Conservation (phyloP, 2,797 vertebrate species). For the Syngnathus rostellatus region DNA sequence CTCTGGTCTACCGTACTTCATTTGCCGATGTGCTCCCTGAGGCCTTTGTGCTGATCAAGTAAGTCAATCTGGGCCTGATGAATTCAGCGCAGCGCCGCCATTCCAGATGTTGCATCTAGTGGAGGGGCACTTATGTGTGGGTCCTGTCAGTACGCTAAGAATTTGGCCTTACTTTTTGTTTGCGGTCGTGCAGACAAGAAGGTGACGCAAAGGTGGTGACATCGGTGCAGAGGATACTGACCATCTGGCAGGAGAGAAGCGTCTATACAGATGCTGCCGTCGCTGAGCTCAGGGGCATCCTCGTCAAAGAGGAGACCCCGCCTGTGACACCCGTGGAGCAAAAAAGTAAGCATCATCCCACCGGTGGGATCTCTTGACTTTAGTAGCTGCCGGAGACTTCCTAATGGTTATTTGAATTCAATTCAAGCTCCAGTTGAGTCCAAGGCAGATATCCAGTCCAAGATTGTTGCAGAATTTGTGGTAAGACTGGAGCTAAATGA, state of each 20-base stretch:
- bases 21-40: slow-evolving; percentile 89
- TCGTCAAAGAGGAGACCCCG: slow-evolving; percentile 76
- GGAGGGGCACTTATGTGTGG: too few species aligned
- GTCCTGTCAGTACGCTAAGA: background rate
- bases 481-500: slow-evolving; percentile 69
- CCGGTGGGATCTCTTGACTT: background rate
- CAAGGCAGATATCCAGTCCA: slow-evolving; percentile 85
- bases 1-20: slow-evolving; percentile 85
- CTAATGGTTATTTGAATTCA: slow-evolving; percentile 9
- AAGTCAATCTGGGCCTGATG: slow-evolving; percentile 35
- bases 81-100: too few species aligned
- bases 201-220: slow-evolving; percentile 84
- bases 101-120: too few species aligned
- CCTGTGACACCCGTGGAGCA: slow-evolving; percentile 55
- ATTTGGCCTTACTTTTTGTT: background rate
- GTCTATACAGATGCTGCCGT: slow-evolving; percentile 89
- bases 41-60: slow-evolving; percentile 84
- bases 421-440: slow-evolving; percentile 73
- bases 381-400: background rate
- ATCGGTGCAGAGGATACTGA: slow-evolving; percentile 86
- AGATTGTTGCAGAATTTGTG: slow-evolving; percentile 95
- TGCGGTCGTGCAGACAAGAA: slow-evolving; percentile 41
- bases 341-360: slow-evolving; percentile 45
- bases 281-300: slow-evolving; percentile 70
- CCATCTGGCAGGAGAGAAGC: slow-evolving; percentile 94